Conservation (phyloP, 2,888 invertebrate genomes). For the Julus scanicus region DNA sequence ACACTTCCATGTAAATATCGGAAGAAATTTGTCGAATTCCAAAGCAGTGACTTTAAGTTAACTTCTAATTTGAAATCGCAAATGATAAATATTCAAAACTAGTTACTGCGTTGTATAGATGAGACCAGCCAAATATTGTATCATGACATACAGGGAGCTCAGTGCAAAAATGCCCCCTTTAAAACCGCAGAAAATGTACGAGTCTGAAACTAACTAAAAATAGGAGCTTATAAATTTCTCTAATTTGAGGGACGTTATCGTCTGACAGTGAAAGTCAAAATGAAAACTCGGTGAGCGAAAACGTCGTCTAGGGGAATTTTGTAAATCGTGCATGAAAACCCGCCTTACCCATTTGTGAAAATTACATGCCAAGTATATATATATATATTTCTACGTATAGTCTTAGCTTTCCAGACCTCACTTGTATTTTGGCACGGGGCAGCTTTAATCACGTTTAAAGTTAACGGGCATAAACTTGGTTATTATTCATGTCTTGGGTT, state of each 20-base stretch:
- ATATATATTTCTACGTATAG: background rate
- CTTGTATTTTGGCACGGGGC: background rate
- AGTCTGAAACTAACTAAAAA: conserved; percentile 9
- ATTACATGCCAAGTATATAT: background rate
- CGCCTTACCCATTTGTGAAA: background rate
- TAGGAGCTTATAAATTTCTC: background rate
- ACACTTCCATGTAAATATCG: background rate
- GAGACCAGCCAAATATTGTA: background rate
- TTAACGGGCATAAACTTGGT: background rate
- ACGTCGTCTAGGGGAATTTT: background rate
- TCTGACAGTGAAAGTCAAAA: conserved; percentile 22
- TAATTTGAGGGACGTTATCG: background rate
- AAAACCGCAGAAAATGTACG: conserved; percentile 9
- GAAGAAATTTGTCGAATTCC: background rate
- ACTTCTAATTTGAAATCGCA: background rate
- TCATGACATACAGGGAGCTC: background rate
- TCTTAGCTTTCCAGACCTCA: background rate
- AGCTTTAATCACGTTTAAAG: conserved; percentile 18
- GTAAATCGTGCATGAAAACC: conserved; percentile 16
- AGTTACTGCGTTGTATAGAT: background rate
- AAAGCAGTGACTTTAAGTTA: background rate
- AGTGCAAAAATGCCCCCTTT: background rate
- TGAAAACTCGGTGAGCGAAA: conserved; percentile 37
- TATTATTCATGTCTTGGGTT: background rate
- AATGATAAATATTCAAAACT: background rate